Evolutionary conservation across 2,888 invertebrate species (phyloP).

Genomic region (Oxystoma pomonae): DNA sequence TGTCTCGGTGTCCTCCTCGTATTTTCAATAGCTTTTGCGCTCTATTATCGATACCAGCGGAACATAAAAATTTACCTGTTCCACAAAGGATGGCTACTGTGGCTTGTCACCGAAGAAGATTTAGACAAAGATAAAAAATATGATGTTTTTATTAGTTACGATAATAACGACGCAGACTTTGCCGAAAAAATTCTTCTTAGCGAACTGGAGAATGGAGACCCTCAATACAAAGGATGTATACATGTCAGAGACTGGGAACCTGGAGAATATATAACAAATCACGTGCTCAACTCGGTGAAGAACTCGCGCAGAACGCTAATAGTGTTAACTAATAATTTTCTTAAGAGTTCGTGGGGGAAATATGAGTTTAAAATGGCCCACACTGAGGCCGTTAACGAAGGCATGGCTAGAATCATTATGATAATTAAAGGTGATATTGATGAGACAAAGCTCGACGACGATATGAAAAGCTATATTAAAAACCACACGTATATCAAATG

Average conservation of each 20-base stretch:
- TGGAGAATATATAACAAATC: conserved; percentile 68
- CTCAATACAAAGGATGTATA: conserved; percentile 65
- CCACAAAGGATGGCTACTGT: conserved; percentile 56
- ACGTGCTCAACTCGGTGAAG: conserved; percentile 67
- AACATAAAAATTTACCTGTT: conserved; percentile 65
- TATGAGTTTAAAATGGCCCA: conserved; percentile 75
- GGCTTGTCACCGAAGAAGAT: conserved; percentile 65
- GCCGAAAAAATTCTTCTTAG: conserved; percentile 62
- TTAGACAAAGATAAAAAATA: conserved; percentile 63
- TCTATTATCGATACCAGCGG: conserved; percentile 53
- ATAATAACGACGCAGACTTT: conserved; percentile 71
- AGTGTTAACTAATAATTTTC: conserved; percentile 65
- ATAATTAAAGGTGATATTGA: conserved; percentile 70
- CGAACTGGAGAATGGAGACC: conserved; percentile 57
- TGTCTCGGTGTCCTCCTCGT: conserved; percentile 38
- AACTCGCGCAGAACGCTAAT: conserved; percentile 67
- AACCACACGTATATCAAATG: conserved; percentile 78
- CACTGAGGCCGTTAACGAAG: conserved; percentile 63
- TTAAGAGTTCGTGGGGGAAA: conserved; percentile 71
- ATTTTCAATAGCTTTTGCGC: conserved; percentile 41
- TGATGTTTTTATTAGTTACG: conserved; percentile 79
- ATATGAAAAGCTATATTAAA: conserved; percentile 65
- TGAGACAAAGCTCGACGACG: conserved; percentile 57
- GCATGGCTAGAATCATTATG: conserved; percentile 66
- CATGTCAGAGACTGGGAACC: conserved; percentile 71